These are phyloP conservation scores for Metalampra italica DNA, from an alignment of 2,888 invertebrate species.

Conservation along the genomic window DNA sequence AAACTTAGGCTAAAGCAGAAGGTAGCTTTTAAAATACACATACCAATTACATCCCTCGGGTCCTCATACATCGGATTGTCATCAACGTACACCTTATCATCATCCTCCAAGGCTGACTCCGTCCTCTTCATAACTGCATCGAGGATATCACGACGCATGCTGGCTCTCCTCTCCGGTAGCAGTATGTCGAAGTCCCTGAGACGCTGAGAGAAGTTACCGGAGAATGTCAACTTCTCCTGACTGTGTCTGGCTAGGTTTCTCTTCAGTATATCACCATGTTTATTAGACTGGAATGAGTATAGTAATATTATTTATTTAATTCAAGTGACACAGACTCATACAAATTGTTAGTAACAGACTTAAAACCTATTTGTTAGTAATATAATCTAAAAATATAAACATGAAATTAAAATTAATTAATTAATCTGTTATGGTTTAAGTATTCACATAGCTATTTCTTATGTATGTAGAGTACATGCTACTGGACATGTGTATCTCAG, in stretches of 20 bases:
- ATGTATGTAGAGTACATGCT: no score
- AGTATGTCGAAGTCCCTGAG: conserved; percentile 44
- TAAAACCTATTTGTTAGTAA: no score
- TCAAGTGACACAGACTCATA: no score
- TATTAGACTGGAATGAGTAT: conserved; percentile 13
- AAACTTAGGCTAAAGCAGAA: no score
- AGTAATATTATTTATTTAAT: no score
- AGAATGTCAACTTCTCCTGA: conserved; percentile 44
- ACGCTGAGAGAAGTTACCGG: conserved; percentile 52
- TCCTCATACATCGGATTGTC: conserved; percentile 65
- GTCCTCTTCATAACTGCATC: conserved; percentile 52
- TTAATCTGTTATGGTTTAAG: no score
- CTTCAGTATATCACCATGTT: conserved; percentile 33
- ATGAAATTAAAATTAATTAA: no score
- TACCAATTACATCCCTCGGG: conserved; percentile 65
- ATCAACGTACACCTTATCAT: conserved; percentile 15
- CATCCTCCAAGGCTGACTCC: conserved; percentile 36
- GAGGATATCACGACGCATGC: conserved; percentile 56
- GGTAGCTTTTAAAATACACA: conserved; percentile 1
- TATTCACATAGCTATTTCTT: no score
- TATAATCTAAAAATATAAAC: no score
- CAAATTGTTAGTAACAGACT: no score
- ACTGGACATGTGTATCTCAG: no score
- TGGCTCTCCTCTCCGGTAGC: conserved; percentile 35
- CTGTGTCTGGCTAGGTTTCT: conserved; percentile 16